phyloP scores from a whole-genome alignment of 23 tunicate species.

The Styela plicata region DNA sequence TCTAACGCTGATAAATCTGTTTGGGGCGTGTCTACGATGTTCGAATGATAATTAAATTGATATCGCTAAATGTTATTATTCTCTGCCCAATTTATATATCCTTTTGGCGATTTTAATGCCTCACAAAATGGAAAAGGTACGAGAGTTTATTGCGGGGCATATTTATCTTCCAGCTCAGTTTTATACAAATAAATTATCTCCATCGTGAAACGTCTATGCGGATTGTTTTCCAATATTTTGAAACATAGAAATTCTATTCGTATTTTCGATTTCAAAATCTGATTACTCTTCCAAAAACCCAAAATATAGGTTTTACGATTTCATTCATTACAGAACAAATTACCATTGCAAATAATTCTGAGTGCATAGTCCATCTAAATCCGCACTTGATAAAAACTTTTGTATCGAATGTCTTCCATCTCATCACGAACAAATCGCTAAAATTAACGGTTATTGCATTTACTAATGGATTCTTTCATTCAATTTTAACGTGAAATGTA shows the following conservation, averaged over 20 bases:
- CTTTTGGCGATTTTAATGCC: background rate
- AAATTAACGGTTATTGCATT: background rate
- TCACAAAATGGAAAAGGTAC: background rate
- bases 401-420: background rate
- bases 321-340: too few relatives aligned
- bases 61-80: background rate
- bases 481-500: background rate
- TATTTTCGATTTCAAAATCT: too few relatives aligned
- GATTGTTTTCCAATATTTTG: too few relatives aligned
- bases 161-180: too few relatives aligned
- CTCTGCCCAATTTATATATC: background rate
- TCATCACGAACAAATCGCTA: background rate
- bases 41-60: background rate
- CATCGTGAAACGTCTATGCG: too few relatives aligned
- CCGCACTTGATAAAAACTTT: too few relatives aligned
- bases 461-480: too few relatives aligned
- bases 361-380: background rate
- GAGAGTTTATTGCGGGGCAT: background rate
- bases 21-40: background rate
- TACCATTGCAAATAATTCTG: too few relatives aligned
- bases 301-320: too few relatives aligned
- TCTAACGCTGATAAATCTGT: background rate
- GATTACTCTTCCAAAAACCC: too few relatives aligned
- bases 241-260: too few relatives aligned
- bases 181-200: too few relatives aligned